phyloP scores from a whole-genome alignment of 2,797 vertebrate species.

The Manis crassicaudata region DNA sequence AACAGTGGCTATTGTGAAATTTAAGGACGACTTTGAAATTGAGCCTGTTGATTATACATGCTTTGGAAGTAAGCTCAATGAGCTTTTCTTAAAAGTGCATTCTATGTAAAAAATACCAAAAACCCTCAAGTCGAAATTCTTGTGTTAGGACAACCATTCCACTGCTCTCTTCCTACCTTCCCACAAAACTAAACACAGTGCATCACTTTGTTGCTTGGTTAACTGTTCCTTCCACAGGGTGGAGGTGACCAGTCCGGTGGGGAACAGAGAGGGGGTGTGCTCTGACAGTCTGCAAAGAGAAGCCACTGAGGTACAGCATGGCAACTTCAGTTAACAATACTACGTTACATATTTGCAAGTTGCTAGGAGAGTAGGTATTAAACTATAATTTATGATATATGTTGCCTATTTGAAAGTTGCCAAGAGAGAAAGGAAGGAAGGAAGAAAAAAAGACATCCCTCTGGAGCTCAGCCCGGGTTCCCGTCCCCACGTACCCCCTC shows the following conservation, averaged over 20 bases:
- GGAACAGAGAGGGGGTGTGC: not conserved
- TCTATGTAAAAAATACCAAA: not conserved
- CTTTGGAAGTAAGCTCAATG: not conserved
- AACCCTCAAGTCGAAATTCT: not conserved
- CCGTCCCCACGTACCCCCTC: not conserved
- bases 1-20: not conserved
- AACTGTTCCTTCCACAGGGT: not conserved
- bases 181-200: not conserved
- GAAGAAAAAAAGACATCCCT: not conserved
- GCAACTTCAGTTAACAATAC: too few species aligned
- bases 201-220: not conserved
- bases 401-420: not conserved
- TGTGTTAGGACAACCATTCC: not conserved
- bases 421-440: not conserved
- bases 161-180: not conserved
- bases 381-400: not conserved
- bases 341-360: not conserved
- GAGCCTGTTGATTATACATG: not conserved
- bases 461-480: not conserved
- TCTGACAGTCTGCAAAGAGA: not conserved
- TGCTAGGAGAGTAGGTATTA: too few species aligned
- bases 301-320: not conserved
- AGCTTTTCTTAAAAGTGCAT: not conserved
- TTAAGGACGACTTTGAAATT: not conserved
- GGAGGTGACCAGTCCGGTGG: not conserved